A percentile compares a stretch with the other conserved stretches of the same genome.
Conservation (phyloP, 2,888 invertebrate species). For the Myopa testacea region DNA sequence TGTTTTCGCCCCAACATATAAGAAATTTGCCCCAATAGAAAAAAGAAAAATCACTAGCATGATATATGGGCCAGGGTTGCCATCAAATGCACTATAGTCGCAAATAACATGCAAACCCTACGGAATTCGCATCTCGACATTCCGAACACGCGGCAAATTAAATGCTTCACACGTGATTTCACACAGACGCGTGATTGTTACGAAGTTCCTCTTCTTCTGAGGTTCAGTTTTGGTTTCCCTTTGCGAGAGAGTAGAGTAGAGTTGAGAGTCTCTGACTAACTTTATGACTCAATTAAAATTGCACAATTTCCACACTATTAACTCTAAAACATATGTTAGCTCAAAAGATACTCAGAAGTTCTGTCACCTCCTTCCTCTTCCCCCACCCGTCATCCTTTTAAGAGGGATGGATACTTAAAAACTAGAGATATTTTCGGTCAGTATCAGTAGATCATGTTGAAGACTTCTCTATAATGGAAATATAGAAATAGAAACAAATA, state of each 20-base stretch:
- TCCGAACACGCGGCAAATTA: neutral
- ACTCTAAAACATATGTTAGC: constrained; percentile 2
- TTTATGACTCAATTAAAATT: constrained; percentile 32
- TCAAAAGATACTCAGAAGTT: neutral
- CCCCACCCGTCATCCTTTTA: too few species aligned
- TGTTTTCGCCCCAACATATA: too few species aligned
- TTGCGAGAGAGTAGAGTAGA: too few species aligned
- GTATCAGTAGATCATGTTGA: too few species aligned
- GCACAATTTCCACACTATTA: constrained; percentile 34
- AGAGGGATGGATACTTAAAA: too few species aligned
- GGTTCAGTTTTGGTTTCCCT: neutral
- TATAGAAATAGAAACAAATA: too few species aligned
- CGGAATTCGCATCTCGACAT: neutral
- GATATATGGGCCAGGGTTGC: constrained; percentile 20
- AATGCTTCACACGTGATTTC: constrained; percentile 11
- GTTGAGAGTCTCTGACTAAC: constrained; percentile 10
- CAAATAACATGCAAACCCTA: neutral
- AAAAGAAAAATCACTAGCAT: neutral
- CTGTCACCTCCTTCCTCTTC: too few species aligned
- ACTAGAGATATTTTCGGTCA: too few species aligned
- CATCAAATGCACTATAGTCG: neutral
- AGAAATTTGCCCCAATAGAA: too few species aligned
- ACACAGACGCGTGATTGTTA: too few species aligned
- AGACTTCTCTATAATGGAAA: too few species aligned
- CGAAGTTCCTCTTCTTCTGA: neutral